phyloP scores from a whole-genome alignment of 1,140 invertebrate species.

The Atta cephalotes region DNA sequence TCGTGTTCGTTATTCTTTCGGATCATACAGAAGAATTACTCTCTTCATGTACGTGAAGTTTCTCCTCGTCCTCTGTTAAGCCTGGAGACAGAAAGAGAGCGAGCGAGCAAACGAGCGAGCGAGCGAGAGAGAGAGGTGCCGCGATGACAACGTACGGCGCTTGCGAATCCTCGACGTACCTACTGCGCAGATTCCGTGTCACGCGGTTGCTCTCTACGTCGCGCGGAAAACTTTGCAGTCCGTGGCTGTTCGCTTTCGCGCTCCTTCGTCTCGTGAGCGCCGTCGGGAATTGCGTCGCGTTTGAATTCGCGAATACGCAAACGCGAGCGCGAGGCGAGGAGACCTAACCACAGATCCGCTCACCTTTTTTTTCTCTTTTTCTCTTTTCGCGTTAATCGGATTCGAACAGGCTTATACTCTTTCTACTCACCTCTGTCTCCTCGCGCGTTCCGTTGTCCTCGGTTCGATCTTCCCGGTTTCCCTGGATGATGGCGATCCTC shows the following conservation, averaged over 20 bases:
- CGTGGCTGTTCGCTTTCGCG: conserved; percentile 42
- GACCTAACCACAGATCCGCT: neutral
- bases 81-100: neutral
- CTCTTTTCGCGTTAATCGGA: neutral
- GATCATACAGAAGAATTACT: neutral
- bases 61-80: neutral
- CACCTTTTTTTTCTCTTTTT: neutral
- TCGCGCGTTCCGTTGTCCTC: neutral
- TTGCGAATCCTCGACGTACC: conserved; percentile 62
- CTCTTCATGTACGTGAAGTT: neutral
- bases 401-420: neutral
- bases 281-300: conserved; percentile 57
- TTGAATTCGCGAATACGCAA: neutral
- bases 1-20: conserved; percentile 16
- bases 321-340: conserved; percentile 1
- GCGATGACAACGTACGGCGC: conserved; percentile 2
- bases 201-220: conserved; percentile 68
- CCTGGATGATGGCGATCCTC: neutral
- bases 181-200: conserved; percentile 76
- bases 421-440: conserved; percentile 16
- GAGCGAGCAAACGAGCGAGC: neutral
- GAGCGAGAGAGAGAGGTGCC: neutral
- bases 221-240: conserved; percentile 64
- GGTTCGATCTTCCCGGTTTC: neutral
- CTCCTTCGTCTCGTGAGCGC: conserved; percentile 37